Evolutionary conservation across 2,113 vertebrate genomes (phyloP), one percentile per base, ranked within the genome.

Genomic region (Channa argus): DNA sequence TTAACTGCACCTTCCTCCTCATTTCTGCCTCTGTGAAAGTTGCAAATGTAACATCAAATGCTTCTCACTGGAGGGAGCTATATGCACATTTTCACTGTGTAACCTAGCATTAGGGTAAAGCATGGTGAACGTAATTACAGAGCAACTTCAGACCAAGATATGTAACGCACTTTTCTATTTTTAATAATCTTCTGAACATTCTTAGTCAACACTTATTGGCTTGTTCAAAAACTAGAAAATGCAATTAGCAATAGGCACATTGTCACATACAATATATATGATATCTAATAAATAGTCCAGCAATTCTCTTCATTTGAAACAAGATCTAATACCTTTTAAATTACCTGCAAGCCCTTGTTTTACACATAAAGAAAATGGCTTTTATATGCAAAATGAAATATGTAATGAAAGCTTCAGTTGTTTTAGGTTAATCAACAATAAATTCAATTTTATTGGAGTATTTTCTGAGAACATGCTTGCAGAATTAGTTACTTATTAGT

Each of bases 61-160:
- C 1, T 13, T 51, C 0, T 0, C 87, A 79, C 79, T 71, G 36
- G 88, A 74, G 79, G 80, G 75, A 38, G 76, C 53, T 44, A 80
- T 5, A 71, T 51, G 13, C 38, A 45, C 69, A 80, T 50, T 66
- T 54, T 72, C 55, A 79, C 3, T n/a, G 55, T 45, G 11, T 2
- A 52, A 37, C 33, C 43, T 59, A 1, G 11, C 9, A 33, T 45
- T 8, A 6, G 50, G 11, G 6, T 52, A 8, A 43, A 11, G 10
- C 11, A 2, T 10, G 15, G 54, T 24, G 24, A 24, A 24, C 24
- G 24, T 24, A 24, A 24, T 24, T 24, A 24, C 24, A 1, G 24
- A 24, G 24, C 24, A 24, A 24, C 24, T 24, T 24, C 1, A 24
- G 24, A 1, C 1, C 24, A 24, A 24, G 24, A 4, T 5, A 41